Percentiles rank a stretch among this genome's conserved stretches.
Evolutionary conservation across 53 echinoderm and acorn worm species (phyloP).

Genomic region (Pentamera pediparva): DNA sequence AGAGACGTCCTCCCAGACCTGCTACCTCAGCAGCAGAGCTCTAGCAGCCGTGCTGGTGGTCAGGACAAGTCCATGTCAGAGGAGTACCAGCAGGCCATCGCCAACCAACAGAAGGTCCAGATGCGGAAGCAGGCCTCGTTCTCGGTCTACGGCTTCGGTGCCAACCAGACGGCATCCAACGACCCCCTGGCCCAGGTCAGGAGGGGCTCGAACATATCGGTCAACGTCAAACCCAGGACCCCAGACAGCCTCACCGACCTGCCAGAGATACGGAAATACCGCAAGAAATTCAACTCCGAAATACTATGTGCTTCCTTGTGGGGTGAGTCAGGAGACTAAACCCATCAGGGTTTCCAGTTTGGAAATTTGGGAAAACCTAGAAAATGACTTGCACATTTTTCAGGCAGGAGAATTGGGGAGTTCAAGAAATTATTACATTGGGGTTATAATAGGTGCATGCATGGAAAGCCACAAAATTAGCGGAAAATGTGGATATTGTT

Average conservation of each 20-base stretch:
- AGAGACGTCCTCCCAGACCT: constrained; percentile 96
- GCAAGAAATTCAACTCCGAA: constrained; percentile 98
- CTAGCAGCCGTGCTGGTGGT: constrained; percentile 46
- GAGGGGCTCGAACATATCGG: constrained; percentile 90
- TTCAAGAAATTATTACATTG: no score
- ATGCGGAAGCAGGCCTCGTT: constrained; percentile 96
- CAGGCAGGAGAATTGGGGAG: no score
- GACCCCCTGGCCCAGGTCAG: constrained; percentile 47
- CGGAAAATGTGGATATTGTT: no score
- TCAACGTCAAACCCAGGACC: constrained; percentile 96
- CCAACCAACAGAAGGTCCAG: constrained; percentile 66
- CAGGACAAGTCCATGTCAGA: constrained; percentile 89
- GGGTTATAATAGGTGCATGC: no score
- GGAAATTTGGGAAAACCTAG: no score
- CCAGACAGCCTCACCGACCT: constrained; percentile 95
- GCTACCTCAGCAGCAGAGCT: constrained; percentile 60
- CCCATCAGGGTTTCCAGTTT: no score
- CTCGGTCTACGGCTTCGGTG: constrained; percentile 86
- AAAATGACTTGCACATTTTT: no score
- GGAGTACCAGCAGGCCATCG: constrained; percentile 86
- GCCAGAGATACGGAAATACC: constrained; percentile 95
- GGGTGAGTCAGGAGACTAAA: constrained; percentile 86
- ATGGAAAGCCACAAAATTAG: no score
- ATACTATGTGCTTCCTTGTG: constrained; percentile 95
- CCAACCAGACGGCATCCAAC: constrained; percentile 54